Conservation (phyloP, 2,888 invertebrate species). For the Andrena camellia region DNA sequence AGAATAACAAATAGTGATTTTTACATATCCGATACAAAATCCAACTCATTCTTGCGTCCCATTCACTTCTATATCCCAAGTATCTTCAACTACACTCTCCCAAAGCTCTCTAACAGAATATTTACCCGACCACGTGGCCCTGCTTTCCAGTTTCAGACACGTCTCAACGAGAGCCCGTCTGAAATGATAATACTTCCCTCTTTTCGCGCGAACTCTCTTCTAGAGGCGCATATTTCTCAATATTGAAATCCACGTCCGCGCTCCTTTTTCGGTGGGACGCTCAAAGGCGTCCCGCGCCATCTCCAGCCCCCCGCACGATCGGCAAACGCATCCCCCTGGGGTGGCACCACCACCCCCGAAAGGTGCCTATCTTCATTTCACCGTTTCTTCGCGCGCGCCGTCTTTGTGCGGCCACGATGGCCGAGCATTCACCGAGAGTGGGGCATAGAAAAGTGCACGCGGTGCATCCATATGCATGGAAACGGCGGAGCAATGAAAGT, state of each 20-base stretch:
- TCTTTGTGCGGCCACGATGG: constrained; percentile 34
- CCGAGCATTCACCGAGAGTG: constrained; percentile 25
- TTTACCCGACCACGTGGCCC: neutral
- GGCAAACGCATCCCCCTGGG: constrained; percentile 12
- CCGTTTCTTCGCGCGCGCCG: neutral
- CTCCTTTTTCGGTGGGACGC: constrained; percentile 25
- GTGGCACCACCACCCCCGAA: neutral
- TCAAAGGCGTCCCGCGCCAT: constrained; percentile 18
- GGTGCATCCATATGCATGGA: constrained; percentile 71
- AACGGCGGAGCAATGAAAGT: constrained; percentile 43
- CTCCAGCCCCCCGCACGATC: constrained; percentile 16
- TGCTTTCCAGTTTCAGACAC: neutral
- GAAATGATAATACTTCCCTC: neutral
- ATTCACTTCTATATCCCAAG: neutral
- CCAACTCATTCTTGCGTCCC: neutral
- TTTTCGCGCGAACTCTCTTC: neutral
- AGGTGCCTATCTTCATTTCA: constrained; percentile 14
- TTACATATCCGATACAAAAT: neutral
- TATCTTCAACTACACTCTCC: neutral
- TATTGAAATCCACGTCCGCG: constrained; percentile 32
- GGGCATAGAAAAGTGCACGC: constrained; percentile 52
- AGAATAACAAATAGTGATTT: no score
- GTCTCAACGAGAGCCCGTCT: neutral
- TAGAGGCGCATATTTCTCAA: neutral
- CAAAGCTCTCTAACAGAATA: constrained; percentile 2